Evolutionary conservation across 2,113 vertebrate species (phyloP).

Genomic region (Neolamprologus sp.): DNA sequence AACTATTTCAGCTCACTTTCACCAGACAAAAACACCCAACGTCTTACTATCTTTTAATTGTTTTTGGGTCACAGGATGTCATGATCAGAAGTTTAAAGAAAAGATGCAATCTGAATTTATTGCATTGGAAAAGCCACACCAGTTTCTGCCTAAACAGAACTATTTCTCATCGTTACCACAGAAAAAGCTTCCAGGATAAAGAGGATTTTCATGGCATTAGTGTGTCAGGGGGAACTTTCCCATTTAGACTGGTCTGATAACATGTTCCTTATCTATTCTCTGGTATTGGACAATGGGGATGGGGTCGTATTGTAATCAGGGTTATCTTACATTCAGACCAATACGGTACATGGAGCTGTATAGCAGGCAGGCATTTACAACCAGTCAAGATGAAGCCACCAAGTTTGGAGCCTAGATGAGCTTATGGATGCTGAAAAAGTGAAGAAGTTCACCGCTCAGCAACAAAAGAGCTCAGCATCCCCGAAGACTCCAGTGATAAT

Average conservation of each 20-base stretch:
- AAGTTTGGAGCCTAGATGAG: not conserved
- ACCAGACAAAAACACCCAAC: not conserved
- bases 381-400: not conserved
- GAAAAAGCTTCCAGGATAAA: not conserved
- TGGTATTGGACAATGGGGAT: not conserved
- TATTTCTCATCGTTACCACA: not conserved
- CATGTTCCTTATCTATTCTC: not conserved
- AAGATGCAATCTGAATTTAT: not conserved
- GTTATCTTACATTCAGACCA: not conserved
- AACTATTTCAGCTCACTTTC: not conserved
- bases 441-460: not conserved
- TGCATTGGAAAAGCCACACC: not conserved
- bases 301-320: not conserved
- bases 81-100: not conserved
- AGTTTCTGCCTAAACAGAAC: not conserved
- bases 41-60: not conserved
- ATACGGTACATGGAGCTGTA: not conserved
- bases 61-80: not conserved
- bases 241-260: not conserved
- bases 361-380: not conserved
- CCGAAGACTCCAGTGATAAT: not conserved
- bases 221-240: not conserved
- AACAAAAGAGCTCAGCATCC: not conserved
- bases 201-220: not conserved
- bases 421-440: not conserved